A percentile compares a stretch with the other conserved stretches of the same genome.
Evolutionary conservation across 2,888 invertebrate genomes (phyloP).

Genomic region (Byasa hedistus): DNA sequence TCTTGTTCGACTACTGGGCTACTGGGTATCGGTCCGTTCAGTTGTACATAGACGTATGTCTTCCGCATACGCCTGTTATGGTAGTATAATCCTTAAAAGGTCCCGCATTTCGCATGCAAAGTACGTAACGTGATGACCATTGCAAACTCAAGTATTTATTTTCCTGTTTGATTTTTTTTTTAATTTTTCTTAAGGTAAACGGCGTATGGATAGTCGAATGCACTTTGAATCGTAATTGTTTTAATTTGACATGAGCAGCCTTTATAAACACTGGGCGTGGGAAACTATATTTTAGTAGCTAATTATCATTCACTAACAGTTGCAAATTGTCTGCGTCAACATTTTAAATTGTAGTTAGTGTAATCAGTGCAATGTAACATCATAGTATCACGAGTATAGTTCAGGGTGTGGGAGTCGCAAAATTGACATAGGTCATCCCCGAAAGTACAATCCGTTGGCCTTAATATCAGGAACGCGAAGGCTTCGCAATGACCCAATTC

Average conservation of each 20-base stretch:
- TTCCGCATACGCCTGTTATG: conserved; percentile 36
- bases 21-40: conserved; percentile 7
- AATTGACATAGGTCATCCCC: not conserved
- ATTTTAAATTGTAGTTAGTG: not conserved
- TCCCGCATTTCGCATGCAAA: conserved; percentile 43
- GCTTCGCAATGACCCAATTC: conserved; percentile 64
- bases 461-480: conserved; percentile 37
- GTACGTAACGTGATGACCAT: conserved; percentile 38
- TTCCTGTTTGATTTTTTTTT: conserved; percentile 38
- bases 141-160: conserved; percentile 39
- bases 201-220: conserved; percentile 28
- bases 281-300: conserved; percentile 11
- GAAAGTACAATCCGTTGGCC: conserved; percentile 1
- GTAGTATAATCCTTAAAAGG: conserved; percentile 41
- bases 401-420: too few relatives aligned
- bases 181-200: conserved; percentile 30
- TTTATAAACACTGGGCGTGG: conserved; percentile 20
- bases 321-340: conserved; percentile 24
- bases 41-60: conserved; percentile 26
- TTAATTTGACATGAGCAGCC: conserved; percentile 17
- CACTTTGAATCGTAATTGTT: conserved; percentile 32
- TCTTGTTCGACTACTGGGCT: conserved; percentile 4
- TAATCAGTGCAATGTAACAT: too few relatives aligned
- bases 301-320: conserved; percentile 21
- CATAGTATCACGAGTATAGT: too few relatives aligned